These are phyloP conservation scores for Thripadectes ignobilis DNA, from an alignment of 2,797 vertebrate genomes.

Conservation along the genomic window DNA sequence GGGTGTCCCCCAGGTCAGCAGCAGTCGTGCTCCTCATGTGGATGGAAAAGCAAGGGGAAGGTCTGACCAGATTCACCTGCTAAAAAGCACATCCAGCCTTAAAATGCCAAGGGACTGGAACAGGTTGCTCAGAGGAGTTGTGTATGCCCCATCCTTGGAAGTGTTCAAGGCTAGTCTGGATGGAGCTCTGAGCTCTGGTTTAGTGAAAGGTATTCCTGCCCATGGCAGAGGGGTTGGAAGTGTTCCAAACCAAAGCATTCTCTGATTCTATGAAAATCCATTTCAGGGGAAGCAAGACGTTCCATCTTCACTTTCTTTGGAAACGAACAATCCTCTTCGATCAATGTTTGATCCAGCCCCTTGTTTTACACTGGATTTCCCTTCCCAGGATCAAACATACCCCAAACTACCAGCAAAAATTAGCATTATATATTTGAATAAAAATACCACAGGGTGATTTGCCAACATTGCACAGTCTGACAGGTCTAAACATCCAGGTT, in stretches of 20 bases:
- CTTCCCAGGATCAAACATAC: background rate
- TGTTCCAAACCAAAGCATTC: background rate
- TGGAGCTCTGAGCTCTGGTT: background rate
- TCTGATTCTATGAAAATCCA: background rate
- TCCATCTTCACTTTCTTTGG: background rate
- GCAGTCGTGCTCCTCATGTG: fast-evolving
- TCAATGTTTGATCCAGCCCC: background rate
- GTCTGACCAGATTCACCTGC: background rate
- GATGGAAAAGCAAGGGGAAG: fast-evolving
- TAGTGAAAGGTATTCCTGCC: background rate
- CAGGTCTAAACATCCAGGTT: fast-evolving
- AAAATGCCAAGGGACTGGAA: background rate
- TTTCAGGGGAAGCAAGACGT: background rate
- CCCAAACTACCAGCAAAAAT: background rate
- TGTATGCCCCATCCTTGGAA: background rate
- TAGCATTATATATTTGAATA: background rate
- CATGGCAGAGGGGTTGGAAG: background rate
- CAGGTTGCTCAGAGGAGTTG: background rate
- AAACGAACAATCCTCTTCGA: background rate
- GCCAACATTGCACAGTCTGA: fast-evolving
- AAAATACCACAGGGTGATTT: background rate
- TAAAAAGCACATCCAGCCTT: background rate
- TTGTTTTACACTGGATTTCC: background rate
- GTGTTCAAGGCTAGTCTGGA: background rate
- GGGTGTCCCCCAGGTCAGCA: background rate